These are phyloP conservation scores for Gallinago paraguaiae DNA, from an alignment of 2,113 vertebrate species.

Conservation along the genomic window DNA sequence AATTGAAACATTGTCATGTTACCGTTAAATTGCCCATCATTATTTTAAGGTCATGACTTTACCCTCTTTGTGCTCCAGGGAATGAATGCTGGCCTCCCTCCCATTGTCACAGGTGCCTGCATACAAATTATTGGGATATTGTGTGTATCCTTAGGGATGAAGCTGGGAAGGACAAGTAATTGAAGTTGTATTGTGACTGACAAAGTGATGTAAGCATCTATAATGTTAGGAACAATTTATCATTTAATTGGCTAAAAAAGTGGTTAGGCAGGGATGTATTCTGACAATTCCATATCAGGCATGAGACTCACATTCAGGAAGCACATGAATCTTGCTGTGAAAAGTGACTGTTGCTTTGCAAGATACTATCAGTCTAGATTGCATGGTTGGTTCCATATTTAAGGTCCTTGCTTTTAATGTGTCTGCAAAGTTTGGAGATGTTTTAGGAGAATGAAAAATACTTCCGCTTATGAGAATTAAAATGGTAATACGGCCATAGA, in stretches of 20 bases:
- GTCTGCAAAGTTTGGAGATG: neutral
- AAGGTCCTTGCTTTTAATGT: neutral
- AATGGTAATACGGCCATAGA: neutral
- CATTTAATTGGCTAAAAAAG: neutral
- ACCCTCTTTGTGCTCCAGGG: neutral
- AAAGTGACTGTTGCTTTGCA: neutral
- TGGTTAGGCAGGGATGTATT: neutral
- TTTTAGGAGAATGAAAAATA: neutral
- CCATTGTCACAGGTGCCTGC: neutral
- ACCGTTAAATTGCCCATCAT: neutral
- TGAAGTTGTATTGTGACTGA: neutral
- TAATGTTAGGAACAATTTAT: neutral
- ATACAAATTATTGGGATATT: neutral
- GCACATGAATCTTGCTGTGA: neutral
- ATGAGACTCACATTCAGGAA: too few relatives aligned
- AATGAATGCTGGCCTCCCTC: neutral
- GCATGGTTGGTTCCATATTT: neutral
- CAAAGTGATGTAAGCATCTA: neutral
- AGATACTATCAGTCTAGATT: neutral
- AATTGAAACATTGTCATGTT: neutral
- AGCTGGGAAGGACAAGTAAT: neutral
- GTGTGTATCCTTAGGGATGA: neutral
- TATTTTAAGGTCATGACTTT: neutral
- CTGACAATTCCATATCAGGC: neutral
- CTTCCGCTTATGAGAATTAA: neutral